Evolutionary conservation across 2,888 invertebrate genomes (phyloP).

Genomic region (Tridacna gigas): DNA sequence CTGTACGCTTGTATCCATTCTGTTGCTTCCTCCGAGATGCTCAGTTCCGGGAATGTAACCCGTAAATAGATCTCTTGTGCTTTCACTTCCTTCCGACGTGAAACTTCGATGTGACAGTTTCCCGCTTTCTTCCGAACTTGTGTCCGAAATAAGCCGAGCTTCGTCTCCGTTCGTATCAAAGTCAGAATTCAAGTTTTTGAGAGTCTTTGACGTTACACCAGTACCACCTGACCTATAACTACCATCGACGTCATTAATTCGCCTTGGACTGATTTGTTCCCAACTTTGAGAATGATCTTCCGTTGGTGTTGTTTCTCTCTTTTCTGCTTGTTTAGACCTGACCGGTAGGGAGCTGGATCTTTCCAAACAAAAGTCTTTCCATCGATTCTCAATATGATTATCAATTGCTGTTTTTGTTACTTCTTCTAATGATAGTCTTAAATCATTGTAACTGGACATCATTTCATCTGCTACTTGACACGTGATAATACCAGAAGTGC

Average conservation of each 20-base stretch:
- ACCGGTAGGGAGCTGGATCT: conserved; percentile 58
- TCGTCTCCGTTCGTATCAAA: conserved; percentile 40
- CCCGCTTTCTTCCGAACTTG: conserved; percentile 54
- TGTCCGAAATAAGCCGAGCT: conserved; percentile 54
- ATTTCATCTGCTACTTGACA: conserved; percentile 62
- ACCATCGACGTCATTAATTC: conserved; percentile 24
- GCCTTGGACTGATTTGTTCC: conserved; percentile 59
- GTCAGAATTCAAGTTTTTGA: conserved; percentile 38
- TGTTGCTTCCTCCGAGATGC: background rate
- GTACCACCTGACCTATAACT: conserved; percentile 9
- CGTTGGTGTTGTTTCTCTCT: conserved; percentile 14
- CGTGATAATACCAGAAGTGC: conserved; percentile 46
- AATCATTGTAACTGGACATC: conserved; percentile 61
- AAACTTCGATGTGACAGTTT: conserved; percentile 45
- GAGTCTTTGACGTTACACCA: conserved; percentile 17
- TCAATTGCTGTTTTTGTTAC: conserved; percentile 52
- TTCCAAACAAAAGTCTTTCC: conserved; percentile 58
- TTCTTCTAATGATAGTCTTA: conserved; percentile 53
- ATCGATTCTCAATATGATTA: conserved; percentile 52
- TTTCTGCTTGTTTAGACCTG: conserved; percentile 23
- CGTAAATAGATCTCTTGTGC: conserved; percentile 37
- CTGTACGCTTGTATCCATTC: conserved; percentile 32
- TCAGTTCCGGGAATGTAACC: conserved; percentile 25
- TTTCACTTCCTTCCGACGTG: conserved; percentile 30
- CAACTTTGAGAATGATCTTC: conserved; percentile 61